These are phyloP conservation scores for Drosophila ficusphila DNA, from an alignment of 1,140 invertebrate species.

Conservation along the genomic window DNA sequence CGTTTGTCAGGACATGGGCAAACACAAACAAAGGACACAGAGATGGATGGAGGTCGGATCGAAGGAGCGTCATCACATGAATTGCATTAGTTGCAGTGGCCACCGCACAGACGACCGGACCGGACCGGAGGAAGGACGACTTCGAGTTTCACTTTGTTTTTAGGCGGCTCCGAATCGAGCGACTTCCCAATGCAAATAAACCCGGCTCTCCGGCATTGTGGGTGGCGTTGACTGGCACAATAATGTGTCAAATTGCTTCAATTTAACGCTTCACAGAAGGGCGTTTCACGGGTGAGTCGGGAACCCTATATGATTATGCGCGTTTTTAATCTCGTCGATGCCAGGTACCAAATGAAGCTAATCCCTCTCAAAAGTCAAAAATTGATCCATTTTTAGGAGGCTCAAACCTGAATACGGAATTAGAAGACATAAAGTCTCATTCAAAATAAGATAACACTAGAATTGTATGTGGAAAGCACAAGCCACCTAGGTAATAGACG, in stretches of 20 bases:
- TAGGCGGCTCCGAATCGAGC: conserved; percentile 30
- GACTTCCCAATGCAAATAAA: conserved; percentile 51
- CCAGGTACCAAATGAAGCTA: conserved; percentile 21
- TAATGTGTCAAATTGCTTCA: conserved; percentile 76
- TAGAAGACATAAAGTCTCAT: too few species aligned
- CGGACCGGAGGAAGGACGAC: conserved; percentile 8
- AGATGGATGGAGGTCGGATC: conserved; percentile 20
- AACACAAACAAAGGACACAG: conserved; percentile 47
- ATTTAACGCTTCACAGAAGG: conserved; percentile 72
- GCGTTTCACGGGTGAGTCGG: conserved; percentile 2
- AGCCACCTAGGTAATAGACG: too few species aligned
- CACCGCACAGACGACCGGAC: conserved; percentile 14
- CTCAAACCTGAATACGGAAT: too few species aligned
- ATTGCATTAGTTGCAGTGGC: conserved; percentile 61
- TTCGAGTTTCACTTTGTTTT: conserved; percentile 71
- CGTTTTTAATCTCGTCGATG: neutral
- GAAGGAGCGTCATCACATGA: conserved; percentile 47
- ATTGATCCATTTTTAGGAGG: too few species aligned
- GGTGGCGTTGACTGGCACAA: conserved; percentile 44
- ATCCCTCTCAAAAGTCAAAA: conserved; percentile 55
- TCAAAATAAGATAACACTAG: too few species aligned
- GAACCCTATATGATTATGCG: conserved; percentile 3
- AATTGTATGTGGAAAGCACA: too few species aligned
- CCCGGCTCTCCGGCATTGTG: conserved; percentile 41
- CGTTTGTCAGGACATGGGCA: conserved; percentile 55